A percentile compares a stretch with the other conserved stretches of the same genome.
phyloP scores from a whole-genome alignment of 2,113 vertebrate genomes.

The Chrysemys picta region DNA sequence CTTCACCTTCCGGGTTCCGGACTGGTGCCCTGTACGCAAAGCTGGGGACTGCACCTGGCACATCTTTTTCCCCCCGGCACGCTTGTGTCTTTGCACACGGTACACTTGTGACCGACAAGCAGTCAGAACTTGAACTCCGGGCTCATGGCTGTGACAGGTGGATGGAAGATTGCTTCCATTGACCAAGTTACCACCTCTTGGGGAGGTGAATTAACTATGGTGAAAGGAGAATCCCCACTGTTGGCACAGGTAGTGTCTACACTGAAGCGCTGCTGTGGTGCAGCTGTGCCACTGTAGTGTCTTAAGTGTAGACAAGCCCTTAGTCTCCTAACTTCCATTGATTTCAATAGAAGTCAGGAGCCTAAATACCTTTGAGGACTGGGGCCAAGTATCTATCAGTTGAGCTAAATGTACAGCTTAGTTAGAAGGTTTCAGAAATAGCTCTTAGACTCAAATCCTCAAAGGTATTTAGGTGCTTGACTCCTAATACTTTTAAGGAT shows the following conservation, averaged over 20 bases:
- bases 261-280: too few relatives aligned
- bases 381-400: not conserved
- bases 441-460: not conserved
- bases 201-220: not conserved
- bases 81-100: too few relatives aligned
- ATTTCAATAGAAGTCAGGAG: not conserved
- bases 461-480: not conserved
- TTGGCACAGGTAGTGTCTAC: not conserved
- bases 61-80: too few relatives aligned
- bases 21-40: too few relatives aligned
- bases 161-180: not conserved
- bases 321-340: not conserved
- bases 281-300: not conserved
- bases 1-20: too few relatives aligned
- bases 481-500: not conserved
- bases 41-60: too few relatives aligned
- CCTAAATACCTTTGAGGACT: not conserved
- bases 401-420: not conserved
- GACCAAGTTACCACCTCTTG: not conserved
- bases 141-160: too few relatives aligned
- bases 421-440: not conserved
- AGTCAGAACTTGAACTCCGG: too few relatives aligned
- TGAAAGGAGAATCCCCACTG: not conserved
- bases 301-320: not conserved
- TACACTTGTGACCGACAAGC: too few relatives aligned